Base-by-base conservation (phyloP, 2,888 invertebrate species). In the Dermolepida albohirtum region DNA sequence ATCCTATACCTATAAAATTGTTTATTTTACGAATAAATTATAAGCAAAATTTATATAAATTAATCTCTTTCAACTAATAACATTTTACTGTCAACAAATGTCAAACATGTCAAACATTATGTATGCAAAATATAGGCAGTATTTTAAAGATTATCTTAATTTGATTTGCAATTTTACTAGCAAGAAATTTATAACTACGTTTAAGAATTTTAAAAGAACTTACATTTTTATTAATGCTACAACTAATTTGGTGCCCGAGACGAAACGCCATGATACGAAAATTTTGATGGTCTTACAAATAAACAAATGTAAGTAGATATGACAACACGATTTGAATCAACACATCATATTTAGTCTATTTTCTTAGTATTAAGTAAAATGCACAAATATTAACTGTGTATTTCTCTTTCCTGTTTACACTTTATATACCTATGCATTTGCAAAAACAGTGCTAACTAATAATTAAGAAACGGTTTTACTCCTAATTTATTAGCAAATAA, bases 201-300 rank as follows among this genome's bases (percentile, higher is more conserved):
- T 11, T 1, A 55, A 55, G 11, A 40, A 40, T 22, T 12, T n/a
- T 34, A 59, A 55, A 66, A 63, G 29, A 62, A 75, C 75, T 74
- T 72, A 75, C 75, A 49, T 68, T 64, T 70, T 70, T 71, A 27
- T 68, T 66, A 40, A 71, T 41, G 63, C 63, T 70, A 74, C 74
- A 67, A 52, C 70, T 64, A 72, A 74, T 75, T 75, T 75, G 72
- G 72, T 72, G 70, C 55, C 72, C 69, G 57, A 70, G 70, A 62
- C 73, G 70, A 70, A 74, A 72, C 70, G 73, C 74, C 75, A 75
- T 75, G 47, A 62, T 68, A 69, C 69, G 52, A 47, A 69, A 69
- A 69, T 69, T 69, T 69, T 69, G 69, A 69, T 62, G 54, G 41
- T 39, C 52, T 50, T 55, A 67, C 34, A 70, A 70, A 68, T 68